Conservation (phyloP, 1,140 invertebrate genomes). For the Lepidostoma basale region DNA sequence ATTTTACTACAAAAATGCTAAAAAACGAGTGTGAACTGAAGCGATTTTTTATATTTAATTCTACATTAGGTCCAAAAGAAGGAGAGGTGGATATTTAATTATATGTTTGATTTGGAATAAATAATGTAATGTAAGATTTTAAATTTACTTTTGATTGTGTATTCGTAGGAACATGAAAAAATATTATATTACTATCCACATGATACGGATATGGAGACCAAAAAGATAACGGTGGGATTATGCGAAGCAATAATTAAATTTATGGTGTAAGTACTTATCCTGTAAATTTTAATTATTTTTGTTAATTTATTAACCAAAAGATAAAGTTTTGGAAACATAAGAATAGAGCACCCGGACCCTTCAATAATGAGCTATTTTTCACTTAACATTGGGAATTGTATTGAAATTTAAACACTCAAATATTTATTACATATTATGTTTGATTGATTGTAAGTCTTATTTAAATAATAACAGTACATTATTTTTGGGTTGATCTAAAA, state of each 20-base stretch:
- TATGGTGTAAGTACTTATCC: constrained; percentile 76
- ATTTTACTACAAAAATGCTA: constrained; percentile 52
- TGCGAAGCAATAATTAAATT: constrained; percentile 93
- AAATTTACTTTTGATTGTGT: background rate
- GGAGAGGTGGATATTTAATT: constrained; percentile 51
- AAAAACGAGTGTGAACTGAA: constrained; percentile 56
- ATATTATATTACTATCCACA: constrained; percentile 86
- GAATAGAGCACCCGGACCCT: too few relatives aligned
- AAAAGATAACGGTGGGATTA: constrained; percentile 88
- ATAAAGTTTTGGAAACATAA: too few relatives aligned
- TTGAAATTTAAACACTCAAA: too few relatives aligned
- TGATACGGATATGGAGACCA: constrained; percentile 77
- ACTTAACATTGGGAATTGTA: too few relatives aligned
- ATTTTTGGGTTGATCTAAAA: too few relatives aligned
- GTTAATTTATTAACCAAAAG: too few relatives aligned
- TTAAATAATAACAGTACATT: too few relatives aligned
- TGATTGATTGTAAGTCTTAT: too few relatives aligned
- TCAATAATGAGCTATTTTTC: too few relatives aligned
- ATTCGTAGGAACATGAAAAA: constrained; percentile 78
- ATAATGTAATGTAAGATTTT: background rate
- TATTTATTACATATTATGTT: too few relatives aligned
- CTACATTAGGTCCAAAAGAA: constrained; percentile 57
- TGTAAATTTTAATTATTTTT: constrained; percentile 16
- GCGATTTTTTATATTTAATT: constrained; percentile 60
- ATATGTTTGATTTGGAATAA: background rate